These are phyloP conservation scores for Anguilla pacifica DNA, from an alignment of 2,797 vertebrate species.

Conservation along the genomic window DNA sequence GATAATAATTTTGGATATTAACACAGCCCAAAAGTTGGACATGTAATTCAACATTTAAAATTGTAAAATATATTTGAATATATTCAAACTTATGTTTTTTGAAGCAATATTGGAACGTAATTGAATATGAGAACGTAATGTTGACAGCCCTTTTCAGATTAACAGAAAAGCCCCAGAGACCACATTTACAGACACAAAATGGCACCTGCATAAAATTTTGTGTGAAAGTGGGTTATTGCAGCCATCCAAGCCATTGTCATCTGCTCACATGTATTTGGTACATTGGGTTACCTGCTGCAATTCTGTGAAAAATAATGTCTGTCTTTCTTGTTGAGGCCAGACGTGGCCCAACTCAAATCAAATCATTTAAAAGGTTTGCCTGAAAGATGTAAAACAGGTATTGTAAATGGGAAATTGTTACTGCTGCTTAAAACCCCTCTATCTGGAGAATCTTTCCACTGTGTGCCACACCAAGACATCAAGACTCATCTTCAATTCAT, in stretches of 20 bases:
- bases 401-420: background rate
- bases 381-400: background rate
- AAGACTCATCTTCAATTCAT: constrained; percentile 30
- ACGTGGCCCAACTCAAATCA: background rate
- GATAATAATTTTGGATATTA: too few relatives aligned
- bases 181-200: constrained; percentile 47
- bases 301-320: background rate
- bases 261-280: background rate
- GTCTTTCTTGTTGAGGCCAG: constrained; percentile 19
- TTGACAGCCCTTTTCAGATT: too few relatives aligned
- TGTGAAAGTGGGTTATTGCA: constrained; percentile 50
- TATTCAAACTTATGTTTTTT: too few relatives aligned
- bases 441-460: background rate
- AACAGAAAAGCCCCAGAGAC: constrained; percentile 31
- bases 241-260: background rate
- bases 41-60: too few relatives aligned
- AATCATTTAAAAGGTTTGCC: background rate
- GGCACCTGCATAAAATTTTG: constrained; percentile 65
- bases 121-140: too few relatives aligned
- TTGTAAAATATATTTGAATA: too few relatives aligned
- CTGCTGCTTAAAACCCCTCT: constrained; percentile 25
- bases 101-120: too few relatives aligned
- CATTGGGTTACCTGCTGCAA: background rate
- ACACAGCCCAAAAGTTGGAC: too few relatives aligned
- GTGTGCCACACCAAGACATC: background rate